A percentile compares a stretch with the other conserved stretches of the same genome.
Evolutionary conservation across 2,113 vertebrate species (phyloP).

Genomic region (Leucoraja erinaceus): DNA sequence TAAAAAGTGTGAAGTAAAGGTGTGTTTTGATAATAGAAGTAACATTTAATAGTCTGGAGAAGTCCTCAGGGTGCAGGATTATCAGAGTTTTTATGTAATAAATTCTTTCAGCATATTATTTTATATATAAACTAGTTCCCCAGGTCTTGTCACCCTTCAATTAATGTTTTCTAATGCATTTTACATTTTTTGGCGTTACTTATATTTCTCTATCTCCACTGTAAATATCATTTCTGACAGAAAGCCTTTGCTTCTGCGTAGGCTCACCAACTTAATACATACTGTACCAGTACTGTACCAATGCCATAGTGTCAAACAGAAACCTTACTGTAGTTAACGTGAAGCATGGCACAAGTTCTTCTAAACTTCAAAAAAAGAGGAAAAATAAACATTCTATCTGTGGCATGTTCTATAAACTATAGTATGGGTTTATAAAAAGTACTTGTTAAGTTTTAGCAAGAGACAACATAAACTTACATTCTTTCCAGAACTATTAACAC

Average conservation of each 20-base stretch:
- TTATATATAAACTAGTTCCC: background rate
- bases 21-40: too few relatives aligned
- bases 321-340: background rate
- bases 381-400: slow-evolving; percentile 5
- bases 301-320: background rate
- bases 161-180: background rate
- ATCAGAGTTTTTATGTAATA: too few relatives aligned
- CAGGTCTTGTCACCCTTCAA: background rate
- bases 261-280: background rate
- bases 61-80: too few relatives aligned
- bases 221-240: background rate
- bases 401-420: background rate
- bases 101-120: background rate
- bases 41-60: too few relatives aligned
- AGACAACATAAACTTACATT: slow-evolving; percentile 2
- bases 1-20: too few relatives aligned
- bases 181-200: background rate
- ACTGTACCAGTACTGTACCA: background rate
- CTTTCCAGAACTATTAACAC: background rate
- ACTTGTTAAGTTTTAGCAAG: background rate
- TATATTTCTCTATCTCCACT: background rate
- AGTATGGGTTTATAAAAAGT: background rate
- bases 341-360: background rate
- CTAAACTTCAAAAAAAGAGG: background rate
- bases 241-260: background rate